Evolutionary conservation across 2,797 vertebrate species (phyloP), one percentile per base, ranked within the genome.

Genomic region (Menidia menidia): DNA sequence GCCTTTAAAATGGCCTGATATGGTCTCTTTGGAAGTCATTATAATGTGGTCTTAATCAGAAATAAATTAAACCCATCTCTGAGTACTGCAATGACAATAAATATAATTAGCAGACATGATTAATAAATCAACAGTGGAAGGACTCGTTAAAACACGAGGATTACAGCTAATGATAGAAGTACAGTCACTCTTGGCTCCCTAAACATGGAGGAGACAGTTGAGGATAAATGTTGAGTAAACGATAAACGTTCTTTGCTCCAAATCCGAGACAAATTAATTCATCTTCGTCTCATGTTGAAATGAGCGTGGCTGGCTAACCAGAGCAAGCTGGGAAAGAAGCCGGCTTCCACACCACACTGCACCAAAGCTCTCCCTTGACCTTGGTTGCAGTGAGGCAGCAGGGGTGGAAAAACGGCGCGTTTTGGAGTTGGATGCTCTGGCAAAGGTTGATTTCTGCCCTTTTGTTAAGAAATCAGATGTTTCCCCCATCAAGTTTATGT

Each of bases 391-490:
- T 18, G 54, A 67, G 54, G 57, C 59, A 1, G 47, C 39, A 13
- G 4, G n/a, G 33, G 25, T 43, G 58, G 60, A 84, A 80, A 64
- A 30, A 41, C 8, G 0, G 16, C 25, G 50, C n/a, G 19, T 44
- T 60, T 51, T 15, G 2, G 14, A 39, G 50, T 4, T 32, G 51
- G 74, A 73, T 67, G 66, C 64, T 45, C 44, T 43, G 54, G 60
- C 19, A 32, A 68, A 56, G n/a, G 70, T 70, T 53, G 58, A 69
- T 60, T 11, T 68, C 30, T 75, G 55, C 69, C 47, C 53, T 68
- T 73, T 81, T 60, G 60, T 84, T 68, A 77, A 65, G 70, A 78
- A 68, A 63, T 71, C 65, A 71, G 4, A 39, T 42, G 57, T n/a
- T 16, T 55, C 64, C 35, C 47, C 41, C 32, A 7, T 74, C 50